Evolutionary conservation across 2,888 invertebrate species (phyloP).

Genomic region (Thymelicus acteon): DNA sequence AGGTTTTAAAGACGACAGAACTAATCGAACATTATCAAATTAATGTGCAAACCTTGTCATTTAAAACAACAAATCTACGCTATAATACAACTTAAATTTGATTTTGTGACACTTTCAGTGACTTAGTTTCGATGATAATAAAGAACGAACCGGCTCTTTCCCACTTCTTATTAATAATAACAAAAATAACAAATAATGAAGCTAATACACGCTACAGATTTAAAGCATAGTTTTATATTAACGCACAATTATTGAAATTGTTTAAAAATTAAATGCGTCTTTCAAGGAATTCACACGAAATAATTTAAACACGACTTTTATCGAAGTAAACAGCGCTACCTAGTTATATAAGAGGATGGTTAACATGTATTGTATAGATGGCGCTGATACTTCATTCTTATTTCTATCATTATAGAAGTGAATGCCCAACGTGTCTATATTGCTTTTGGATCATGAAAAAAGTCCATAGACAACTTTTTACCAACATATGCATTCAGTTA

Average conservation of each 20-base stretch:
- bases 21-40: neutral
- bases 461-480: too few species aligned
- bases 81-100: conserved; percentile 37
- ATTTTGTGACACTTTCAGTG: conserved; percentile 74
- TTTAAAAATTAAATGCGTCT: conserved; percentile 1
- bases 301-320: neutral
- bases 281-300: neutral
- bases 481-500: too few species aligned
- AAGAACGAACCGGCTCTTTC: conserved; percentile 31
- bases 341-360: neutral
- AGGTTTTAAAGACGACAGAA: conserved; percentile 33
- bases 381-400: neutral
- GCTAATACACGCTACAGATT: conserved; percentile 1
- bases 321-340: neutral
- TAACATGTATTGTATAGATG: neutral
- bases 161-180: conserved; percentile 27
- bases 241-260: neutral
- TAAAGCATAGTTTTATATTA: conserved; percentile 10
- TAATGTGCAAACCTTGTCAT: conserved; percentile 32
- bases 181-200: conserved; percentile 25
- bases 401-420: neutral
- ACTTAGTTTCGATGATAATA: conserved; percentile 62
- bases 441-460: too few species aligned
- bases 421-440: neutral
- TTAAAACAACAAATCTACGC: conserved; percentile 30